These are phyloP conservation scores for Zygogramma bicolorata DNA, from an alignment of 2,888 invertebrate genomes.

Conservation along the genomic window DNA sequence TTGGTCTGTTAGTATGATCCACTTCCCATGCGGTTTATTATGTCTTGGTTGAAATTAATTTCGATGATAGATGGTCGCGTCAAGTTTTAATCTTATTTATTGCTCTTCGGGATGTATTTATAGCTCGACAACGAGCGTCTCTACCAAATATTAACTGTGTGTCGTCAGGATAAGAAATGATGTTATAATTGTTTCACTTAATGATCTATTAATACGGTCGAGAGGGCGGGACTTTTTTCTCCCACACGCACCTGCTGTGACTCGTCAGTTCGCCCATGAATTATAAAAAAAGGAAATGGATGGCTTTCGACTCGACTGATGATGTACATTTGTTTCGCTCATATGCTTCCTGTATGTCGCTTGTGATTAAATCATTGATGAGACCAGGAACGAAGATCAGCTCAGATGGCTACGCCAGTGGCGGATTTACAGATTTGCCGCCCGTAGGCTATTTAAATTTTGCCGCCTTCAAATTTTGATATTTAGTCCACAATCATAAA, in stretches of 20 bases:
- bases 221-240: neutral
- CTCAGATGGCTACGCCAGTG: too few relatives aligned
- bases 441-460: too few relatives aligned
- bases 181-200: slow-evolving; percentile 17
- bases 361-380: neutral
- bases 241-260: neutral
- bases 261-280: slow-evolving; percentile 2
- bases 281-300: slow-evolving; percentile 10
- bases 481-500: too few relatives aligned
- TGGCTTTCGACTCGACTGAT: neutral
- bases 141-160: slow-evolving; percentile 10
- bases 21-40: slow-evolving; percentile 20
- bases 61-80: slow-evolving; percentile 13
- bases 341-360: neutral
- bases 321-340: slow-evolving; percentile 3
- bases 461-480: too few relatives aligned
- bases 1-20: too few relatives aligned
- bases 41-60: slow-evolving; percentile 1
- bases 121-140: slow-evolving; percentile 14
- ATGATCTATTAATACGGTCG: slow-evolving; percentile 14
- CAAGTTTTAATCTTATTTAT: slow-evolving; percentile 24
- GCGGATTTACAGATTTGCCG: too few relatives aligned
- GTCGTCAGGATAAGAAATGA: slow-evolving; percentile 12
- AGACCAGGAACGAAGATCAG: neutral
- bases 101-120: slow-evolving; percentile 9